Conservation (phyloP, 2,113 vertebrate genomes). For the Mesitornis unicolor region DNA sequence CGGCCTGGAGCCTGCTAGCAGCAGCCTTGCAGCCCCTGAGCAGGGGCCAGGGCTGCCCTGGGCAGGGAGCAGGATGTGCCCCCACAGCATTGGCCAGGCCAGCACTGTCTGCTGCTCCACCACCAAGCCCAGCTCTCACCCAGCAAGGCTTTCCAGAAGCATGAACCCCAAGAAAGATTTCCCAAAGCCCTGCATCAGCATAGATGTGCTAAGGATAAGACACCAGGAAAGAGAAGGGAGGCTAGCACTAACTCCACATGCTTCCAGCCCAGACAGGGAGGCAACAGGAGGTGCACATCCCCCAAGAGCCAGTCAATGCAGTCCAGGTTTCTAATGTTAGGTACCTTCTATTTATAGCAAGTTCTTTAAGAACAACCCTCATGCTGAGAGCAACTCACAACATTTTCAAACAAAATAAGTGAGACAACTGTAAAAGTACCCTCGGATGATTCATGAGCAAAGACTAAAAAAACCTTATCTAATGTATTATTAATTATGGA, state of each 20-base stretch:
- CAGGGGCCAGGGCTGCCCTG: not conserved
- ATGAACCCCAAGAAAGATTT: not conserved
- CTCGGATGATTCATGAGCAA: not conserved
- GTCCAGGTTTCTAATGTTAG: not conserved
- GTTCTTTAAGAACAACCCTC: not conserved
- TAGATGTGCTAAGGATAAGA: not conserved
- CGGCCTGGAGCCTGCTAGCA: not conserved
- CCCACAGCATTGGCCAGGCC: not conserved
- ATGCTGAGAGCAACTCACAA: not conserved
- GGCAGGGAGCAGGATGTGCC: not conserved
- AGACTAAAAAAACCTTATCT: not conserved
- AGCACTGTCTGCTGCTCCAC: rapidly evolving
- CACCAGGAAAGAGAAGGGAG: not conserved
- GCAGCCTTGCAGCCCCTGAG: not conserved
- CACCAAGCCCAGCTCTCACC: not conserved
- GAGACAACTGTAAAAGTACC: not conserved
- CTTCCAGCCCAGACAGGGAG: not conserved
- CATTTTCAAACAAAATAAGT: not conserved
- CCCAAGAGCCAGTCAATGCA: not conserved
- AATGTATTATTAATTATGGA: not conserved
- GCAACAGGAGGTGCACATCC: rapidly evolving
- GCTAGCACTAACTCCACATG: not conserved
- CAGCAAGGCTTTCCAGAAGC: not conserved
- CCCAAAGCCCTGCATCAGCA: not conserved
- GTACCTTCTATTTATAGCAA: not conserved